phyloP scores from a whole-genome alignment of 2,797 vertebrate species.

The Erethizon dorsatum region DNA sequence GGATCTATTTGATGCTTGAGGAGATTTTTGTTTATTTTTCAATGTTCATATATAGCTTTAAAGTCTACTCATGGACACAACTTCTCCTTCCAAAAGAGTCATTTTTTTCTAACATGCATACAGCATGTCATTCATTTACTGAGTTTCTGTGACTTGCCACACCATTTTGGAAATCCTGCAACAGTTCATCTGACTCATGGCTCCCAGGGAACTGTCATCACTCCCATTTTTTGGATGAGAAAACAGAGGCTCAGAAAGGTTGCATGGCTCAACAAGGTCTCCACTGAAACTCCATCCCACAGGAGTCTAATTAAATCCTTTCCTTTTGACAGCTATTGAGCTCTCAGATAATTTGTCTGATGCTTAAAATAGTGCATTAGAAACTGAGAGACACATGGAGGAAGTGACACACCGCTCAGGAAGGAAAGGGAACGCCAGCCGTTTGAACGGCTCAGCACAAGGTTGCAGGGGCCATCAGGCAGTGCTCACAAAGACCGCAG shows the following conservation, averaged over 20 bases:
- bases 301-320: conserved; percentile 52
- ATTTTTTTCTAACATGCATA: background rate
- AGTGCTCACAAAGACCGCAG: background rate
- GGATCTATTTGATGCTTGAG: background rate
- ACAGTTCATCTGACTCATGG: background rate
- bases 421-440: conserved; percentile 70
- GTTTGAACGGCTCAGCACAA: background rate
- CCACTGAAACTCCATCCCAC: background rate
- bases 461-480: background rate
- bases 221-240: conserved; percentile 33
- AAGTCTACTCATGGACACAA: background rate
- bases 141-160: background rate
- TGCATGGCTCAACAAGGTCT: background rate
- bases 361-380: conserved; percentile 78
- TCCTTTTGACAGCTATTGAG: conserved; percentile 73
- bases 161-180: background rate
- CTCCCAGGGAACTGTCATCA: background rate
- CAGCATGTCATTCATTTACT: background rate
- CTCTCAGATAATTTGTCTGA: conserved; percentile 71
- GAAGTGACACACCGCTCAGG: conserved; percentile 58
- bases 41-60: background rate
- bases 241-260: conserved; percentile 18
- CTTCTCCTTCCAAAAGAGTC: conserved; percentile 28
- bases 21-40: background rate
- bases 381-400: conserved; percentile 43